Evolutionary conservation across 1,140 invertebrate species (phyloP).

Genomic region (Zaprionus taronus): DNA sequence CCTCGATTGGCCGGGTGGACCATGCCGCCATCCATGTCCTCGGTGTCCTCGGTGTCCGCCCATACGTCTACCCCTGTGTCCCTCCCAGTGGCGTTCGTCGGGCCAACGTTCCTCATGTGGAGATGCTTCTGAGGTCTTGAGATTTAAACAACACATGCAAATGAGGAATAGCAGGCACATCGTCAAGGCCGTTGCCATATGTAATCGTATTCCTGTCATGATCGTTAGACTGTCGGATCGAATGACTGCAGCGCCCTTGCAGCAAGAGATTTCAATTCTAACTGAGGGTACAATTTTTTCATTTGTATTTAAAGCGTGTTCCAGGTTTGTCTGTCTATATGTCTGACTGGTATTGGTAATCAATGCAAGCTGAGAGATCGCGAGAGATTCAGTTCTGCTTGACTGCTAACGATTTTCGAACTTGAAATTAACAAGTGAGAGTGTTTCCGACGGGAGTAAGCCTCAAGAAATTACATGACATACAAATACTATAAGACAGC

Average conservation of each 20-base stretch:
- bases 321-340: not conserved
- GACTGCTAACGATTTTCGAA: not conserved
- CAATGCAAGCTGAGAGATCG: not conserved
- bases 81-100: not conserved
- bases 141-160: not conserved
- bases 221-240: not conserved
- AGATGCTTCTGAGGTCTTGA: not conserved
- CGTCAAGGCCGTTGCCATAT: not conserved
- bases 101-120: not conserved
- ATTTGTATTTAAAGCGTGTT: not conserved
- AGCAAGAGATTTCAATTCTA: not conserved
- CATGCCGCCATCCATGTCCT: not conserved
- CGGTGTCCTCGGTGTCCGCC: not conserved
- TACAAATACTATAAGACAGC: not conserved
- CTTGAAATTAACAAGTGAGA: conserved; percentile 1
- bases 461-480: not conserved
- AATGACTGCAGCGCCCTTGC: not conserved
- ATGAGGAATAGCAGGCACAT: not conserved
- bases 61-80: not conserved
- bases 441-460: not conserved
- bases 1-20: not conserved
- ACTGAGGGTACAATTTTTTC: not conserved
- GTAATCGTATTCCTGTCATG: not conserved
- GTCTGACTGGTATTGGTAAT: not conserved
- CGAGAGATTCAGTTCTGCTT: not conserved